Evolutionary conservation across 2,797 vertebrate genomes (phyloP).

Genomic region (Enteromius anoplus): DNA sequence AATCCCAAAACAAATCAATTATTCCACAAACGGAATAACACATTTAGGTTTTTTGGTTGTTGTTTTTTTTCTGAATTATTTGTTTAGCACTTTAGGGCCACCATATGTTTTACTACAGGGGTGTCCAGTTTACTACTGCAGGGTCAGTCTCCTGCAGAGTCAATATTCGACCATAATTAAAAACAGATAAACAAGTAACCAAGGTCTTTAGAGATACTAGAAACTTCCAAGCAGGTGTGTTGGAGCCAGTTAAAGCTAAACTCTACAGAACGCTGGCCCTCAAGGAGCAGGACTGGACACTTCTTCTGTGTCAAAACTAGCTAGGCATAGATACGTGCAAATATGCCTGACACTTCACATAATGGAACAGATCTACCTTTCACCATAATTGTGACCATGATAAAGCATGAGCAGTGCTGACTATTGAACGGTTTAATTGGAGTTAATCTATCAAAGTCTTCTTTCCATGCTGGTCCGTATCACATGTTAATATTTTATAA

Average conservation of each 20-base stretch:
- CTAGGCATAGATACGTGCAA: conserved; percentile 14
- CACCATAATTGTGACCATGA: conserved; percentile 16
- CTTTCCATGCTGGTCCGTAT: conserved; percentile 32
- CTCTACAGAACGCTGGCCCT: neutral
- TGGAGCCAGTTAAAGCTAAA: neutral
- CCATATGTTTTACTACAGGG: neutral
- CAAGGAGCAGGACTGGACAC: neutral
- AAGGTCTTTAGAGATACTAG: neutral
- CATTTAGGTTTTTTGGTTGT: neutral
- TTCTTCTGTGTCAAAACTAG: neutral
- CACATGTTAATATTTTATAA: conserved; percentile 32
- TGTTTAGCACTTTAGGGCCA: neutral
- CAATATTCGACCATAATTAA: neutral
- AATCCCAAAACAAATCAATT: neutral
- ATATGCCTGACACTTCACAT: conserved; percentile 18
- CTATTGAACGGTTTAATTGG: conserved; percentile 63
- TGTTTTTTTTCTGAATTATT: neutral
- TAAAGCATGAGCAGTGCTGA: conserved; percentile 59
- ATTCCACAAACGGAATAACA: neutral
- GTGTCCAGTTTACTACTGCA: neutral
- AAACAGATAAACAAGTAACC: neutral
- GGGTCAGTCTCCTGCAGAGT: neutral
- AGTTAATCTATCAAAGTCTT: conserved; percentile 60
- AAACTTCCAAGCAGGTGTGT: neutral
- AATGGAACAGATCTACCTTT: conserved; percentile 3